phyloP scores from a whole-genome alignment of 35 echinoderm and acorn worm species.

The Hemicentrotus pulcherrimus region DNA sequence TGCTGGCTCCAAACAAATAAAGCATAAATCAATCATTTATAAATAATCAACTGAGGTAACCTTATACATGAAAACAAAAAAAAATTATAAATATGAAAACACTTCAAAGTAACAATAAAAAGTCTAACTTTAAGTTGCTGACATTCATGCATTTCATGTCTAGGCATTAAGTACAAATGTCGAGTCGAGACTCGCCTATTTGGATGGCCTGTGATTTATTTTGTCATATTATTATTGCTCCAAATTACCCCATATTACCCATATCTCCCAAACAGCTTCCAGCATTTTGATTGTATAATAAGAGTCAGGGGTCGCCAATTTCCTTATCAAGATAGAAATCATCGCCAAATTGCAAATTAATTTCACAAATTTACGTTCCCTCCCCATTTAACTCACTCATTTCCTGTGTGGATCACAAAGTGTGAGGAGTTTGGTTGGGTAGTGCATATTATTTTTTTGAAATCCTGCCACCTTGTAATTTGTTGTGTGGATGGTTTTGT shows the following conservation, averaged over 20 bases:
- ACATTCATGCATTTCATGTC: no score
- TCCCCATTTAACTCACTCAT: constrained; percentile 39
- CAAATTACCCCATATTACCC: background rate
- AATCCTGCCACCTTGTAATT: background rate
- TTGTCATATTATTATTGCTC: constrained; percentile 5
- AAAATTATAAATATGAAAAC: no score
- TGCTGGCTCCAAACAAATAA: no score
- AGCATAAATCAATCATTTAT: no score
- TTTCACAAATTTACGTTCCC: constrained; percentile 50
- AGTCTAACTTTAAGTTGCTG: no score
- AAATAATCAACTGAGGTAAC: no score
- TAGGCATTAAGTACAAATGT: no score
- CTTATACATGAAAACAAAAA: no score
- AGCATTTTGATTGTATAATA: background rate
- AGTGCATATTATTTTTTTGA: background rate
- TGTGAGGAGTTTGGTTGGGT: background rate
- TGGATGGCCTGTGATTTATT: background rate
- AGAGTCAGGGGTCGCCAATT: constrained; percentile 24
- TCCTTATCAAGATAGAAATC: constrained; percentile 28
- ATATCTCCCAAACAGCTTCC: background rate
- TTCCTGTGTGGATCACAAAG: background rate
- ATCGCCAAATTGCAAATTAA: constrained; percentile 34
- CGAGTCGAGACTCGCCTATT: background rate
- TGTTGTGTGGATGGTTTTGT: background rate
- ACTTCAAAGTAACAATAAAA: no score